These are phyloP conservation scores for Rhadinocentrus ornatus DNA, from an alignment of 2,797 vertebrate species.

Conservation along the genomic window DNA sequence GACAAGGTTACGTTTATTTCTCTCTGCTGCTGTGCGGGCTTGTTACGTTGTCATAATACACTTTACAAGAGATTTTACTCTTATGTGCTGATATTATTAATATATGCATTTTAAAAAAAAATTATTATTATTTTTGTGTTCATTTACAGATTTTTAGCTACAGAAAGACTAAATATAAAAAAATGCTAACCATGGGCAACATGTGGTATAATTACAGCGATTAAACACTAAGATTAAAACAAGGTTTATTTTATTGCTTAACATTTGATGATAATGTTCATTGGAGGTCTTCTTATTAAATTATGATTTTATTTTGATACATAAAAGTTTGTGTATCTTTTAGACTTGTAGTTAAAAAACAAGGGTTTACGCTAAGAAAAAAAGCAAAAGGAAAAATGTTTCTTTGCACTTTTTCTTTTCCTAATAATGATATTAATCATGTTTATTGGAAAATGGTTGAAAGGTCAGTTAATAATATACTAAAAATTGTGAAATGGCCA, in stretches of 20 bases:
- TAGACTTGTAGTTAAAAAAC: too few species aligned
- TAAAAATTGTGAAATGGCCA: too few species aligned
- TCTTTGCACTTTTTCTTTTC: too few species aligned
- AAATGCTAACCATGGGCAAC: neutral
- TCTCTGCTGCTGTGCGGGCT: slow-evolving; percentile 13
- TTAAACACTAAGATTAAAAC: slow-evolving; percentile 10
- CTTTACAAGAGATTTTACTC: neutral
- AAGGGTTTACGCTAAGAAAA: too few species aligned
- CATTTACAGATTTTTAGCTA: neutral
- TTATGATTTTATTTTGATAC: too few species aligned
- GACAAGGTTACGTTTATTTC: slow-evolving; percentile 37
- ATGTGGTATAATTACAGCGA: neutral
- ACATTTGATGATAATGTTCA: neutral
- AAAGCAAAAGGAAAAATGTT: too few species aligned
- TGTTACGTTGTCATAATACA: neutral
- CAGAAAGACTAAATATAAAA: neutral
- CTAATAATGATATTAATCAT: too few species aligned
- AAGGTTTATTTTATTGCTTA: neutral
- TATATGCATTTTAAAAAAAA: neutral
- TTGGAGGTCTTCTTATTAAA: neutral
- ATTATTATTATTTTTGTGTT: neutral
- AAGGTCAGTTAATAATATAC: too few species aligned
- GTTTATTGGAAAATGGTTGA: too few species aligned
- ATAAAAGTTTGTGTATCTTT: too few species aligned
- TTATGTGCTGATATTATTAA: slow-evolving; percentile 7